These are phyloP conservation scores for Pseudachorutes palmiensis DNA, from an alignment of 1,140 invertebrate species.

Conservation along the genomic window DNA sequence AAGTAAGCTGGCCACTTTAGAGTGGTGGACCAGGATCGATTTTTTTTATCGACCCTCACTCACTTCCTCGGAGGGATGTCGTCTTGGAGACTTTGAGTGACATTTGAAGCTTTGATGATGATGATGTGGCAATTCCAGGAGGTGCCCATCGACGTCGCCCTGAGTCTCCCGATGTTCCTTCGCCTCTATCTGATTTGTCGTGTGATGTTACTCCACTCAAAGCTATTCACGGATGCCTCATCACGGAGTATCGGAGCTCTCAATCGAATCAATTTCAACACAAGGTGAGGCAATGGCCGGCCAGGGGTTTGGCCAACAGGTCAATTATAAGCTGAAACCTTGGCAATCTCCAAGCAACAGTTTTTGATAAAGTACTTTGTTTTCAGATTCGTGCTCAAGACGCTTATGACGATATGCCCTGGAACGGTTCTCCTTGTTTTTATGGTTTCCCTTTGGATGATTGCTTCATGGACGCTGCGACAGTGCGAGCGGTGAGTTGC, in stretches of 20 bases:
- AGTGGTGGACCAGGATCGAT: no score
- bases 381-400: slow-evolving; percentile 91
- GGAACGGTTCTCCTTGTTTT: slow-evolving; percentile 92
- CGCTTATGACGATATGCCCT: slow-evolving; percentile 98
- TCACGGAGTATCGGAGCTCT: slow-evolving; percentile 73
- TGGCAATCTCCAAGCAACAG: not conserved
- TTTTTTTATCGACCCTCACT: no score
- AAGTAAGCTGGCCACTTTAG: slow-evolving; percentile 2
- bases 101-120: not conserved
- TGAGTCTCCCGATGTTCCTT: slow-evolving; percentile 98
- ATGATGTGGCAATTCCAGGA: slow-evolving; percentile 48
- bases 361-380: not conserved
- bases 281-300: slow-evolving; percentile 43
- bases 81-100: no score
- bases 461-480: slow-evolving; percentile 95
- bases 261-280: slow-evolving; percentile 99
- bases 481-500: slow-evolving; percentile 91
- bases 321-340: no score
- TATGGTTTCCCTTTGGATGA: slow-evolving; percentile 99
- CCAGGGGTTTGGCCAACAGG: not conserved
- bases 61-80: no score
- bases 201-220: slow-evolving; percentile 97
- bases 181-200: slow-evolving; percentile 97
- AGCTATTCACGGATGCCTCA: slow-evolving; percentile 85
- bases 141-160: slow-evolving; percentile 88